Base-by-base conservation (phyloP, 2,113 vertebrate genomes). In the Planiliza haematocheilus region DNA sequence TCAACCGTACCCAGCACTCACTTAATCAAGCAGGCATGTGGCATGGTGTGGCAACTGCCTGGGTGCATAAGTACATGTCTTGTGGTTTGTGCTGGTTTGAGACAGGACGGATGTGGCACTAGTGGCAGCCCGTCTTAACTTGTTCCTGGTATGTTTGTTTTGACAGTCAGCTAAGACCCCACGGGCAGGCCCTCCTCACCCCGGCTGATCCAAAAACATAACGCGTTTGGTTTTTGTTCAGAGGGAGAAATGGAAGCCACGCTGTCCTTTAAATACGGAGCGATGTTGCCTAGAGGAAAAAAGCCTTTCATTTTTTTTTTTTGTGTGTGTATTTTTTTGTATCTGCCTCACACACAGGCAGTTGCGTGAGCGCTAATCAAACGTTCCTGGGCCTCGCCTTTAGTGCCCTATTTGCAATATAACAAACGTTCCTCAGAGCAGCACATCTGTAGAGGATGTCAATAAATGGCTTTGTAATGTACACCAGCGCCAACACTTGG, bases 131-230 rank as follows among this genome's bases (percentile, higher is more conserved):
- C 74, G 77, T 79, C 84, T 86, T 69, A 78, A 84, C 84, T 86
- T 90, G 89, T 89, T 93, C 71, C 85, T 86, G 91, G 85, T 83
- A 76, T 92, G 89, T 90, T 89, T 92, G 86, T 92, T 93, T 90
- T 91, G 92, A 94, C 89, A 93, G 87, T 93, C 79, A 63, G 82
- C 88, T 84, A 60, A 81, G 88, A 91, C 84, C 82, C 86, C 84
- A 77, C 73, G 74, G 81, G 83, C 79, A 85, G 79, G 67, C 74
- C 84, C 56, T 65, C 21, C 56, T 75, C 42, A 49, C 71, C 85
- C 56, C 18, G 55, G 66, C 82, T 82, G 67, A 86, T 91, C 70
- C 74, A 77, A 85, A 86, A 86, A 87, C 83, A 86, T 79, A 87
- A 87, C 68, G 81, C 64, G 71, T 88, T 91, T 83, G 83, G 67